Evolutionary conservation across 2,797 vertebrate species (phyloP).

Genomic region (Salarias fasciatus): DNA sequence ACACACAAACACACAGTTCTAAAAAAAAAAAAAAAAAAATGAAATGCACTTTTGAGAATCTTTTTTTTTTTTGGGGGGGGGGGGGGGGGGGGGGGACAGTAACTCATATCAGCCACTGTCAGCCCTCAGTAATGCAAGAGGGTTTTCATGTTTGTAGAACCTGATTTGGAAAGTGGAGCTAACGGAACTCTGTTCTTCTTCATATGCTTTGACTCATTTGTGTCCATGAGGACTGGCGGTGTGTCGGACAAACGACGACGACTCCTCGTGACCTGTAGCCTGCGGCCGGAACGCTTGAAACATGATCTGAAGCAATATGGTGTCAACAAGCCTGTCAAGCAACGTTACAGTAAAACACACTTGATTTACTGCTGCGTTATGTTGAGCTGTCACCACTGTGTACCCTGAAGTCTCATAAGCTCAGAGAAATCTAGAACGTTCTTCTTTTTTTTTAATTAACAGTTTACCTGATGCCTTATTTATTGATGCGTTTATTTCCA

Average conservation of each 20-base stretch:
- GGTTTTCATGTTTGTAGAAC: slow-evolving; percentile 42
- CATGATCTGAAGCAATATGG: slow-evolving; percentile 58
- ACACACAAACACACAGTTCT: slow-evolving; percentile 15
- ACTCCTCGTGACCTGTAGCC: not conserved
- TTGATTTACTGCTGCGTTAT: slow-evolving; percentile 51
- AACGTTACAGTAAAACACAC: slow-evolving; percentile 43
- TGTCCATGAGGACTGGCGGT: slow-evolving; percentile 2
- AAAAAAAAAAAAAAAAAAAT: slow-evolving; percentile 19
- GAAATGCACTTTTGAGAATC: slow-evolving; percentile 56
- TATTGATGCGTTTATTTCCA: slow-evolving; percentile 61
- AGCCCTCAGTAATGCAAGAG: slow-evolving; percentile 34
- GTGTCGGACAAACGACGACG: slow-evolving; percentile 16
- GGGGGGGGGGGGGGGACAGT: too few relatives aligned
- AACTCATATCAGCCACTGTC: slow-evolving; percentile 54
- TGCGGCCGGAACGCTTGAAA: slow-evolving; percentile 22
- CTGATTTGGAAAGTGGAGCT: slow-evolving; percentile 28
- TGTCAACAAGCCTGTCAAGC: slow-evolving; percentile 34
- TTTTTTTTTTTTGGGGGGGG: slow-evolving; percentile 57
- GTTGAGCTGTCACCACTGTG: slow-evolving; percentile 48
- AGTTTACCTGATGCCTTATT: slow-evolving; percentile 78
- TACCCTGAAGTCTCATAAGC: slow-evolving; percentile 40
- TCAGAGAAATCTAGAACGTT: slow-evolving; percentile 9
- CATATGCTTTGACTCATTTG: slow-evolving; percentile 44
- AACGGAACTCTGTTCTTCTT: too few relatives aligned
- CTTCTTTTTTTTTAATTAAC: slow-evolving; percentile 48